Conservation (phyloP, 2,113 vertebrate genomes). For the Oryzias javanicus region DNA sequence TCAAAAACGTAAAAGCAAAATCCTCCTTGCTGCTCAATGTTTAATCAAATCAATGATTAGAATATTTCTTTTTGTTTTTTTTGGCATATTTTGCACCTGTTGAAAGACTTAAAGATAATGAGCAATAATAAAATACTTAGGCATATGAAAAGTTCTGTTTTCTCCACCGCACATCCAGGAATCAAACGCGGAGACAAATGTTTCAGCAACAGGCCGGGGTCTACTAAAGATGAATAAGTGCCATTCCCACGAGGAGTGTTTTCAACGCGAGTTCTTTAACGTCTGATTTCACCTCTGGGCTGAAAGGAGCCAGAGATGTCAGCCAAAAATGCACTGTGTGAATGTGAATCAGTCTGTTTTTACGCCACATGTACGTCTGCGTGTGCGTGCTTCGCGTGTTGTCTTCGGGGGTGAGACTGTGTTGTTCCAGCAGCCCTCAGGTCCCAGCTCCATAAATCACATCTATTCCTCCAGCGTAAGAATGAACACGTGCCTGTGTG, state of each 20-base stretch:
- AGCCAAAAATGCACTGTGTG: constrained; percentile 47
- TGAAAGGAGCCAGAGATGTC: constrained; percentile 47
- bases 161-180: too few species aligned
- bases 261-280: constrained; percentile 54
- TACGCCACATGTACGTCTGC: constrained; percentile 18
- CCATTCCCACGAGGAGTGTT: constrained; percentile 44
- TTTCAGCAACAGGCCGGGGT: constrained; percentile 21
- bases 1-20: too few species aligned
- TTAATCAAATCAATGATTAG: too few species aligned
- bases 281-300: constrained; percentile 64
- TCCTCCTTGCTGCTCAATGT: too few species aligned
- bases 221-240: constrained; percentile 41
- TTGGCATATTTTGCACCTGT: too few species aligned
- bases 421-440: constrained; percentile 66
- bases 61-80: too few species aligned
- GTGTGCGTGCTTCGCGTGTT: constrained; percentile 45
- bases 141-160: too few species aligned
- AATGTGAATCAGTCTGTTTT: constrained; percentile 13
- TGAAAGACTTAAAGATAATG: too few species aligned
- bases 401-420: constrained; percentile 52
- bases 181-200: neutral
- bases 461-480: constrained; percentile 41
- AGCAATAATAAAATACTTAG: too few species aligned
- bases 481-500: neutral
- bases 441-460: constrained; percentile 73